A percentile compares a stretch with the other conserved stretches of the same genome.
Conservation (phyloP, 2,797 vertebrate genomes). For the Pogoniulus pusillus region DNA sequence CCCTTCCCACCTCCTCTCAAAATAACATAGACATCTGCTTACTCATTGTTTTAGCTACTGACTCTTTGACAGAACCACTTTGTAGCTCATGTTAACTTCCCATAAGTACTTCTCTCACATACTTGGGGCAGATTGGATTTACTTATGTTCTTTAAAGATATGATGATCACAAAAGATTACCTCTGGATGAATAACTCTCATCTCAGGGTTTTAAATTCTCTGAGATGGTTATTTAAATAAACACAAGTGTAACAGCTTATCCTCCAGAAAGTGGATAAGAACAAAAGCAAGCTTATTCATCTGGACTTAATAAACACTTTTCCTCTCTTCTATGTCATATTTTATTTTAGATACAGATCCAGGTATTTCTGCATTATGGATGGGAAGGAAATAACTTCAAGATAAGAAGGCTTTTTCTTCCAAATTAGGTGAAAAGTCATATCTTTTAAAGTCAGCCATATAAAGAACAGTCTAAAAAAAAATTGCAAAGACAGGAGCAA, state of each 20-base stretch:
- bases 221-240: conserved; percentile 25
- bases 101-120: background rate
- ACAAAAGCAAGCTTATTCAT: background rate
- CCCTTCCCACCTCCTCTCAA: background rate
- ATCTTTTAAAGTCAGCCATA: background rate
- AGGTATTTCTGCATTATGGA: background rate
- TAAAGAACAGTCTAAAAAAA: background rate
- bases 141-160: background rate
- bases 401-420: background rate
- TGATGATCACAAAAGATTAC: background rate
- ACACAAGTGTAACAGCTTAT: background rate
- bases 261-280: background rate
- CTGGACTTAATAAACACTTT: background rate
- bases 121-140: background rate
- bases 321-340: background rate
- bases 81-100: background rate
- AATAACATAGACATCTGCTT: background rate
- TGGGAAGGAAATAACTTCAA: background rate
- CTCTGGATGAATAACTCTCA: background rate
- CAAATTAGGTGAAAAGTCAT: background rate
- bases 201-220: conserved; percentile 17
- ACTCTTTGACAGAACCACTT: background rate
- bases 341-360: background rate
- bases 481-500: background rate
- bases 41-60: background rate